Base-by-base conservation (phyloP, 2,113 vertebrate species). In the Rhinopomastus cyanomelas region DNA sequence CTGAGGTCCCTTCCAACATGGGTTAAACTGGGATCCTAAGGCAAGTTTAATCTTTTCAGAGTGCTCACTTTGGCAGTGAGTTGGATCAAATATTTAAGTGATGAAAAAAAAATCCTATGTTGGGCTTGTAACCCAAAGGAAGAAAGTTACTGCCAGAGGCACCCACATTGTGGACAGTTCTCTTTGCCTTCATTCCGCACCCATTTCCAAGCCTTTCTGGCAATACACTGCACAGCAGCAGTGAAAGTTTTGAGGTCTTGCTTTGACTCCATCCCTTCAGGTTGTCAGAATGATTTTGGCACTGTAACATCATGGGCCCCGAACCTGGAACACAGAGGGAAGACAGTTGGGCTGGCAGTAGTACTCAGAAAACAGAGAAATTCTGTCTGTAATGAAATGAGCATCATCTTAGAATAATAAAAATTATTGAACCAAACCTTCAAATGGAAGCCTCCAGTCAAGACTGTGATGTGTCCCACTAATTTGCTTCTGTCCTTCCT, bases 401-500 rank as follows among this genome's bases (percentile, higher is more conserved):
- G n/a, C 1, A 0, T 66, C 71, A 66, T 37, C 55, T 26, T 66
- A 80, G 71, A 84, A 55, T 42, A 76, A 59, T 57, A 68, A 69
- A 81, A 55, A 44, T 23, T 44, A 73, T 25, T 42, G 76, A 84
- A 57, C 39, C 48, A 80, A 69, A 6, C 62, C 55, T 69, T 88
- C 83, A 84, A 66, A 90, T 0, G 18, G 90, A 85, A 85, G 68
- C 76, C 61, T 80, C 36, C 91, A 89, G 39, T 74, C 62, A 83
- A 81, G 39, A 21, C 8, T 64, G 53, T 68, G n/a, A 55, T 67
- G 53, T 79, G 69, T 90, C 92, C 94, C 86, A 90, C 93, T 96
- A 95, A 96, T 95, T 91, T 82, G 84, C 90, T 90, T 93, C 92
- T 92, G 36, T 66, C 91, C 69, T 82, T 92, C 89, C 61, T 96